Evolutionary conservation across 2,888 invertebrate genomes (phyloP).

Genomic region (Blomia tropicalis): DNA sequence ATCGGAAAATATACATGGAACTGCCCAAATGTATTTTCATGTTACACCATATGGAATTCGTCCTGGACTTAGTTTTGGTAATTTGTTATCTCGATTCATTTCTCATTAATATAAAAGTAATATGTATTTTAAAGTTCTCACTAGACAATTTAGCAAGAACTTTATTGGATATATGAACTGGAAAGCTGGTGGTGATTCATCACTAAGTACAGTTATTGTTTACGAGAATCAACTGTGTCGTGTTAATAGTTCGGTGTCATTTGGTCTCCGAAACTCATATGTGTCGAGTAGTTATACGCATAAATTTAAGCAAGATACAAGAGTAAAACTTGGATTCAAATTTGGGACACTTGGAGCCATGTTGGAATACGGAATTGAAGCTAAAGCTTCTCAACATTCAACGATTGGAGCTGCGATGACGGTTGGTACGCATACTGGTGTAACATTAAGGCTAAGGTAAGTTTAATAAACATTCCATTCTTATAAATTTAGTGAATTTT

Average conservation of each 20-base stretch:
- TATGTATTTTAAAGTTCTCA: constrained; percentile 39
- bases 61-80: constrained; percentile 60
- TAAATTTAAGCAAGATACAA: constrained; percentile 56
- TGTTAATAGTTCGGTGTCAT: constrained; percentile 47
- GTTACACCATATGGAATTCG: constrained; percentile 58
- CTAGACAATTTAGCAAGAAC: constrained; percentile 67
- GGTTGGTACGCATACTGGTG: constrained; percentile 70
- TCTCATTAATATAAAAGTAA: not conserved
- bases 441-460: constrained; percentile 70
- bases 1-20: constrained; percentile 41
- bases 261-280: constrained; percentile 35
- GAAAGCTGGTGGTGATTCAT: constrained; percentile 49
- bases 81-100: not conserved
- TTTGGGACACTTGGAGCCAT: constrained; percentile 73
- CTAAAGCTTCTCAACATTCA: constrained; percentile 77
- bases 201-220: constrained; percentile 64
- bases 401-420: constrained; percentile 66
- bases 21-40: constrained; percentile 56
- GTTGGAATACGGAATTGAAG: constrained; percentile 79
- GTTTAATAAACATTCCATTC: constrained; percentile 26
- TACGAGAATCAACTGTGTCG: constrained; percentile 55
- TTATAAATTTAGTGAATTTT: not conserved
- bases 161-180: constrained; percentile 75
- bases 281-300: constrained; percentile 48
- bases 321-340: constrained; percentile 60